Conservation (phyloP, 2,113 vertebrate species). For the Pollimyrus isidori region DNA sequence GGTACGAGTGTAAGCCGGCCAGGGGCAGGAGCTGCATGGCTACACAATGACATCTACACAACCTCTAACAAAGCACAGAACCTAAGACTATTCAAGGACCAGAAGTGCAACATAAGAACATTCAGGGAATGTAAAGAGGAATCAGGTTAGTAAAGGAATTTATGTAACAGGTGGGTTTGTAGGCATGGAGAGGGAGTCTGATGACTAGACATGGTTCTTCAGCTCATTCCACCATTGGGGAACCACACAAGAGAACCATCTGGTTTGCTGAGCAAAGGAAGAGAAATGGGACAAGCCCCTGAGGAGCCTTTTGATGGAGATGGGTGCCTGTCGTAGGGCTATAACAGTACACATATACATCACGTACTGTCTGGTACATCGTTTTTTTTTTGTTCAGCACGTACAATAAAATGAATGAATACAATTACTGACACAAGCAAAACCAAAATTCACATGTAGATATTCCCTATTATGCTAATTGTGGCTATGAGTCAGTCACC, state of each 20-base stretch:
- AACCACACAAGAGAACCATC: not conserved
- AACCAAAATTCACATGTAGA: not conserved
- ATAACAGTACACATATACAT: not conserved
- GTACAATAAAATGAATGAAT: not conserved
- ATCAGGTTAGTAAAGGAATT: too few relatives aligned
- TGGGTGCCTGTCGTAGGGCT: not conserved
- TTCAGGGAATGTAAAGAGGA: too few relatives aligned
- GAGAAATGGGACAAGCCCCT: not conserved
- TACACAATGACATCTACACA: not conserved
- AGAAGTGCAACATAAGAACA: too few relatives aligned
- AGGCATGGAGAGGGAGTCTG: too few relatives aligned
- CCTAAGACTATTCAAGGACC: too few relatives aligned
- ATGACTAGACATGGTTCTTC: not conserved
- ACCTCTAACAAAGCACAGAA: too few relatives aligned
- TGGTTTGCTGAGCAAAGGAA: not conserved
- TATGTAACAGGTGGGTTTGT: too few relatives aligned
- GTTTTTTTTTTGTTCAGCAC: not conserved
- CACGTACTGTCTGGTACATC: not conserved
- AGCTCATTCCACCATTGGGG: not conserved
- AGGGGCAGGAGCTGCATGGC: not conserved
- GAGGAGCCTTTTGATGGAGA: not conserved
- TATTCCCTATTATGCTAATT: not conserved
- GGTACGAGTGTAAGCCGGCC: not conserved
- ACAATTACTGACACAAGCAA: not conserved
- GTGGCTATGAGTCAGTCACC: not conserved